Percentiles rank a stretch among this genome's conserved stretches.
Evolutionary conservation across 2,888 invertebrate genomes (phyloP).

Genomic region (Orthosia incerta): DNA sequence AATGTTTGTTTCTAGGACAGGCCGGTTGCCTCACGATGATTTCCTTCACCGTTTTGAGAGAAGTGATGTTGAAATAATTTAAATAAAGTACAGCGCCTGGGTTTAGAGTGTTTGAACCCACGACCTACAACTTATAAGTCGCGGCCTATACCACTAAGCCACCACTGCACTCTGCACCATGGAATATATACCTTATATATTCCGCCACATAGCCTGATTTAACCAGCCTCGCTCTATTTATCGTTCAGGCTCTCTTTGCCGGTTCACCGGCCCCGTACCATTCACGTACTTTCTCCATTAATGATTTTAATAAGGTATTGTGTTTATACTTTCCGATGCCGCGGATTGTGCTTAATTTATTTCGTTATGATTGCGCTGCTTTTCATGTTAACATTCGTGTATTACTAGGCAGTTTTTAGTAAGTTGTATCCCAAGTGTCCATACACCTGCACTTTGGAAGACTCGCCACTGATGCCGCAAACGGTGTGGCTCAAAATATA

Average conservation of each 20-base stretch:
- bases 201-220: constrained; percentile 31
- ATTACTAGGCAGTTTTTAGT: neutral
- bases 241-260: constrained; percentile 52
- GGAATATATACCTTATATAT: constrained; percentile 11
- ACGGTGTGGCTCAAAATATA: too few species aligned
- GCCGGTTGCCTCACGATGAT: too few species aligned
- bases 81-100: too few species aligned
- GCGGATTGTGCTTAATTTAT: constrained; percentile 32
- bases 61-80: too few species aligned
- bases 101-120: too few species aligned
- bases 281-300: constrained; percentile 67
- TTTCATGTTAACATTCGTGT: neutral
- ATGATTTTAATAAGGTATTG: constrained; percentile 67
- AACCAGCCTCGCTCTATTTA: constrained; percentile 63
- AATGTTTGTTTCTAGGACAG: too few species aligned
- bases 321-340: constrained; percentile 58
- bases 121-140: too few species aligned
- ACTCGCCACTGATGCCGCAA: too few species aligned
- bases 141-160: too few species aligned
- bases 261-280: constrained; percentile 64
- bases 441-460: too few species aligned
- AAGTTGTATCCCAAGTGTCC: neutral
- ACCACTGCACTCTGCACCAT: too few species aligned
- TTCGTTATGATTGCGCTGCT: constrained; percentile 12
- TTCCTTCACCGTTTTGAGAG: too few species aligned